Percentiles rank a stretch among this genome's conserved stretches.
These are phyloP conservation scores for Drosophila teissieri DNA, from an alignment of 1,140 invertebrate genomes.

Conservation along the genomic window DNA sequence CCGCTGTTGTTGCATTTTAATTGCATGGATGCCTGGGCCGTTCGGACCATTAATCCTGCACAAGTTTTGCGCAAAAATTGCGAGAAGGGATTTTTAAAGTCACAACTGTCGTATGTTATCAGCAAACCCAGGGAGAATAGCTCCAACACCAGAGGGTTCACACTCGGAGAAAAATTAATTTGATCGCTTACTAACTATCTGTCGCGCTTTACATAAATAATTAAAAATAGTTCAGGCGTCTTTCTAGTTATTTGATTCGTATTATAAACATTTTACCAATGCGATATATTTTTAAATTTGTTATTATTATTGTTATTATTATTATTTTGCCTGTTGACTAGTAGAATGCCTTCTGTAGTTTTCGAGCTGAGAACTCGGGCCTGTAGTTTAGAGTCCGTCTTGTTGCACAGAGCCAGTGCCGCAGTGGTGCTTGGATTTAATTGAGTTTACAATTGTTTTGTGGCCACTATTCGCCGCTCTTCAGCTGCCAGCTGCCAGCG, in stretches of 20 bases:
- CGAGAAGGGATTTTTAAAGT: constrained; percentile 80
- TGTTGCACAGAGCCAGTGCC: constrained; percentile 26
- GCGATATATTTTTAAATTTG: not conserved
- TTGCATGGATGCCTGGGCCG: constrained; percentile 75
- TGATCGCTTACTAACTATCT: too few species aligned
- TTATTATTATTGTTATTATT: too few species aligned
- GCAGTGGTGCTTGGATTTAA: constrained; percentile 77
- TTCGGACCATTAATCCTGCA: constrained; percentile 79
- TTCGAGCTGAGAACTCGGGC: constrained; percentile 41
- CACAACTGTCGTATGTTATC: constrained; percentile 82
- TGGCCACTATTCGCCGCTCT: constrained; percentile 36
- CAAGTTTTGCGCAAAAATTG: constrained; percentile 77
- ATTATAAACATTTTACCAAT: not conserved
- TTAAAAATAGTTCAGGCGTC: not conserved
- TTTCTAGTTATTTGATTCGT: not conserved
- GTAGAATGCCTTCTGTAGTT: not conserved
- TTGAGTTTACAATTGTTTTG: constrained; percentile 82
- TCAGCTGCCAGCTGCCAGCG: constrained; percentile 33
- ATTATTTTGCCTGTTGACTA: not conserved
- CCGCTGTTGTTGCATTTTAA: constrained; percentile 77
- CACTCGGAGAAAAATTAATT: constrained; percentile 20
- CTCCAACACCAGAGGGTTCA: not conserved
- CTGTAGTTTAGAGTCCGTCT: constrained; percentile 54
- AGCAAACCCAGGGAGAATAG: constrained; percentile 46
- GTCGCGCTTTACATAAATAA: too few species aligned